Evolutionary conservation across 2,113 vertebrate species (phyloP).

Genomic region (Pelecanoides urinatrix): DNA sequence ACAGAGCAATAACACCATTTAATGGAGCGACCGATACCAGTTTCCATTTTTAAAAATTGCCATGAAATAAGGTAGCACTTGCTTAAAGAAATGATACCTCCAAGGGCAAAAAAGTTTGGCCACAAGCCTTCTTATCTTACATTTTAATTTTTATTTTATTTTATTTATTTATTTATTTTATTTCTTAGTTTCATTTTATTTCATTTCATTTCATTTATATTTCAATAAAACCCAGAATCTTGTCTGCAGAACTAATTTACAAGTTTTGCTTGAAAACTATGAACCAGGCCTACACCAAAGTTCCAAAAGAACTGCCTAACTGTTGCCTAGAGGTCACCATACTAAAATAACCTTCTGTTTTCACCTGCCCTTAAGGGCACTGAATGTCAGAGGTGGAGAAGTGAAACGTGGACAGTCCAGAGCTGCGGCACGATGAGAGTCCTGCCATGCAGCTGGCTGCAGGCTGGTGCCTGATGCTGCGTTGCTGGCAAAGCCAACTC

Average conservation of each 20-base stretch:
- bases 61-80: neutral
- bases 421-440: neutral
- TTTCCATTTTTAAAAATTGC: neutral
- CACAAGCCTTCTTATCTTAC: neutral
- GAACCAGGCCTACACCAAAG: neutral
- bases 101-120: neutral
- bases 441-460: neutral
- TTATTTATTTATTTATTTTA: neutral
- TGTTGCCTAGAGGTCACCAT: neutral
- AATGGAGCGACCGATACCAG: neutral
- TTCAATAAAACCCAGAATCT: neutral
- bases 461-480: neutral
- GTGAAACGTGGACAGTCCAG: neutral
- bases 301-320: neutral
- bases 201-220: neutral
- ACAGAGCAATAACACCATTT: neutral
- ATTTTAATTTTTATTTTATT: neutral
- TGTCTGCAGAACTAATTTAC: neutral
- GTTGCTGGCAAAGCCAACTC: neutral
- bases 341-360: neutral
- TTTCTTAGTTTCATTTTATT: neutral
- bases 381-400: neutral
- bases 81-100: neutral
- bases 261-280: neutral
- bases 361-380: neutral